Evolutionary conservation across 1,140 invertebrate genomes (phyloP).

Genomic region (Euura saliciscinereae): DNA sequence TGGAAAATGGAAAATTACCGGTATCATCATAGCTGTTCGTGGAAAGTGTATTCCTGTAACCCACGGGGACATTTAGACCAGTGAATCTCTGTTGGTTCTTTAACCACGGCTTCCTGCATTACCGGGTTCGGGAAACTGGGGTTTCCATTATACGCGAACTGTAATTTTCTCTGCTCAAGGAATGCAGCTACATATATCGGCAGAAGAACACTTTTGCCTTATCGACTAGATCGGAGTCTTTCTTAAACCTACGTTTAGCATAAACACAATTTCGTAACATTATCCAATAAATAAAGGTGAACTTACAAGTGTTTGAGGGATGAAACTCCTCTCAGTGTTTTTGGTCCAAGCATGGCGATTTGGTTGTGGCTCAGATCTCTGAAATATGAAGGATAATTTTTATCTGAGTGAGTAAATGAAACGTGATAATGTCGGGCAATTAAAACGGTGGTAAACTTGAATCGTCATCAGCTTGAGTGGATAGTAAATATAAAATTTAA

Average conservation of each 20-base stretch:
- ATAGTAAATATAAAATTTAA: neutral
- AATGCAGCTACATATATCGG: neutral
- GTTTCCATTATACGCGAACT: neutral
- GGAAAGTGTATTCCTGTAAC: neutral
- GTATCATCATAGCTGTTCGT: neutral
- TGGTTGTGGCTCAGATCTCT: slow-evolving; percentile 95
- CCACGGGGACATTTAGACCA: neutral
- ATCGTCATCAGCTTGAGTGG: neutral
- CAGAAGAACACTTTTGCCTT: neutral
- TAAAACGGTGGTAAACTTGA: neutral
- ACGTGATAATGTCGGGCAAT: neutral
- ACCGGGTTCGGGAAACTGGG: neutral
- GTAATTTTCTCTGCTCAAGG: neutral
- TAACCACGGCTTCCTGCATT: neutral
- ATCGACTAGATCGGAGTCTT: slow-evolving; percentile 9
- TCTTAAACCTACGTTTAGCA: too few species aligned
- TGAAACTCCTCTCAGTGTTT: slow-evolving; percentile 84
- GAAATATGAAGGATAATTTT: slow-evolving; percentile 54
- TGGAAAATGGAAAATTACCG: slow-evolving; percentile 53
- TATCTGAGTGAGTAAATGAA: neutral
- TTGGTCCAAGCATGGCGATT: slow-evolving; percentile 84
- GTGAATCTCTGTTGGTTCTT: neutral
- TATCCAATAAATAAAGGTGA: slow-evolving; percentile 29
- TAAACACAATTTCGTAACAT: neutral
- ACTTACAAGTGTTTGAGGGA: slow-evolving; percentile 80